Evolutionary conservation across 2,113 vertebrate genomes (phyloP).

Genomic region (Ammodramus savannarum): DNA sequence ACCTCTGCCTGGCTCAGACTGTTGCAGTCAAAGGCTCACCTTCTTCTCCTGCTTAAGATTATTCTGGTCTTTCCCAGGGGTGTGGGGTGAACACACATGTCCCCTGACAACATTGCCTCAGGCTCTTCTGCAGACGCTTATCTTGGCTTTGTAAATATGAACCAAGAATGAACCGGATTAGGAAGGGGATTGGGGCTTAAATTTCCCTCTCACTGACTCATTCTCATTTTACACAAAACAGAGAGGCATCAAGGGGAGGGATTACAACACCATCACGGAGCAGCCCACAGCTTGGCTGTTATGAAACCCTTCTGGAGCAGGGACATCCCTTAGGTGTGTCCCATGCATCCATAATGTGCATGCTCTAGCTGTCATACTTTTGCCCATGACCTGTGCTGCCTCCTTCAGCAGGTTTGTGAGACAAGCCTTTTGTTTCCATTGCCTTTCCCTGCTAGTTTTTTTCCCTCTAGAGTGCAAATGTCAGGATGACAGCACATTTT

Average conservation of each 20-base stretch:
- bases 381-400: fast-evolving
- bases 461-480: neutral
- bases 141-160: neutral
- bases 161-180: neutral
- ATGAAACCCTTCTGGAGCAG: neutral
- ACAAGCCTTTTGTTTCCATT: neutral
- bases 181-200: neutral
- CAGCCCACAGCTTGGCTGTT: neutral
- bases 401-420: neutral
- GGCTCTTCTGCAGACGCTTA: neutral
- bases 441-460: fast-evolving
- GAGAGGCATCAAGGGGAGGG: neutral
- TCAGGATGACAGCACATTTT: conserved; percentile 10
- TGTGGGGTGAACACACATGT: fast-evolving
- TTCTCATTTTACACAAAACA: neutral
- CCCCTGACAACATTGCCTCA: neutral
- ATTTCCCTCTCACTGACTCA: neutral
- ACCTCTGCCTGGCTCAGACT: fast-evolving
- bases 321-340: fast-evolving
- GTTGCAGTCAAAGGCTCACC: neutral
- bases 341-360: neutral
- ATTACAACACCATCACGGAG: neutral
- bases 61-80: neutral
- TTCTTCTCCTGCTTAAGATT: neutral
- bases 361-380: fast-evolving